Percentiles rank a stretch among this genome's conserved stretches.
These are phyloP conservation scores for Rhea americana DNA, from an alignment of 2,113 vertebrate species.

Conservation along the genomic window DNA sequence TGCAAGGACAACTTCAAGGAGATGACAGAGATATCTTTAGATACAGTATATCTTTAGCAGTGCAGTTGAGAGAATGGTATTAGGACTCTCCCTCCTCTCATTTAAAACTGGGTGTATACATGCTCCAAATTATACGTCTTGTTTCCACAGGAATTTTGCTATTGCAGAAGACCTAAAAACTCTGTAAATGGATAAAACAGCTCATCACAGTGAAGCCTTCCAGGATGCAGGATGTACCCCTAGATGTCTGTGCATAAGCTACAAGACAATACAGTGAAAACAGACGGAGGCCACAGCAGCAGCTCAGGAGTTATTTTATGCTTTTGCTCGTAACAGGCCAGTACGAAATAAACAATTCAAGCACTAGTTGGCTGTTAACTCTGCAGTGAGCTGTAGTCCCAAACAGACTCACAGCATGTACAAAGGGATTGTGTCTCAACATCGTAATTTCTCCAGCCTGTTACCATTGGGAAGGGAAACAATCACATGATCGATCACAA, in stretches of 20 bases:
- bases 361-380: not conserved
- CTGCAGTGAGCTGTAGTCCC: not conserved
- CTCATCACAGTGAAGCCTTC: not conserved
- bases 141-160: not conserved
- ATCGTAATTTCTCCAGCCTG: not conserved
- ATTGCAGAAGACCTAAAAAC: not conserved
- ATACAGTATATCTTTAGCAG: not conserved
- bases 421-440: too few species aligned
- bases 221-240: not conserved
- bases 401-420: not conserved
- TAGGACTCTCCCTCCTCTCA: not conserved
- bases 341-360: not conserved
- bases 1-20: not conserved
- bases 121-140: not conserved
- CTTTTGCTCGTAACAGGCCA: not conserved
- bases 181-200: not conserved
- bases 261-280: not conserved
- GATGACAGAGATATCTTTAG: not conserved
- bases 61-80: not conserved
- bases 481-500: not conserved
- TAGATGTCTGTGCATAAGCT: not conserved
- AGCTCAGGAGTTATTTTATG: not conserved
- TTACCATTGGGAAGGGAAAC: not conserved
- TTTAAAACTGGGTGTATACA: fast-evolving
- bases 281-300: not conserved